Base-by-base conservation (phyloP, 2,113 vertebrate genomes). In the Sakesphorus luctuosus region DNA sequence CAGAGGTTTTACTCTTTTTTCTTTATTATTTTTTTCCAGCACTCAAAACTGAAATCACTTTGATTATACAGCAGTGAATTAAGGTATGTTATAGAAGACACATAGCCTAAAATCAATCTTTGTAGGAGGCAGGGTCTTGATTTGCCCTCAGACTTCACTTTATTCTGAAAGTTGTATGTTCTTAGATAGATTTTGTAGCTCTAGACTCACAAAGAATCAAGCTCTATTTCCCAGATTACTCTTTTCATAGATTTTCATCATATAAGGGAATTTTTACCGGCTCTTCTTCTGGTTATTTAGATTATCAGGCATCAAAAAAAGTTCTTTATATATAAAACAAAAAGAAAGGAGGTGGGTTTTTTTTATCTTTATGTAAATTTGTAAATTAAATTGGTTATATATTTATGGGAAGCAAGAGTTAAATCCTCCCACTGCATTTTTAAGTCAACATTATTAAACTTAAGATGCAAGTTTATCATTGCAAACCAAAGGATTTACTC, bases 281-380 rank as follows among this genome's bases (percentile, higher is more conserved):
- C 1, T 62, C 13, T 15, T 44, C 31, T 44, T 47, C 38, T 66
- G 9, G 4, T 55, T 59, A 23, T 58, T 24, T 55, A 62, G 8
- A 52, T 50, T 33, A 74, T 25, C 40, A 77, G 43, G 13, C 40
- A 49, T 40, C 49, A 82, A 59, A 2, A 85, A 62, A 61, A 1
- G 5, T 10, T 6, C 3, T 40, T 62, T 19, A 31, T 20, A 43
- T 4, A 3, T 19, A 7, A 18, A 26, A 56, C 24, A 44, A 5
- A 18, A 68, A 13, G 1, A 11, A 35, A 46, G 3, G 35, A 26
- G 1, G 7, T 10, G 18, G 2, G 1, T 0, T n/a, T 18, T 18
- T 62, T 82, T 10, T 7, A 85, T 10, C 8, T 58, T 59, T 35
- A 49, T 12, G 10, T 11, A 79, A 75, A 71, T 13, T 3, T 18